Conservation (phyloP, 2,888 invertebrate species). For the Steromphala cineraria region DNA sequence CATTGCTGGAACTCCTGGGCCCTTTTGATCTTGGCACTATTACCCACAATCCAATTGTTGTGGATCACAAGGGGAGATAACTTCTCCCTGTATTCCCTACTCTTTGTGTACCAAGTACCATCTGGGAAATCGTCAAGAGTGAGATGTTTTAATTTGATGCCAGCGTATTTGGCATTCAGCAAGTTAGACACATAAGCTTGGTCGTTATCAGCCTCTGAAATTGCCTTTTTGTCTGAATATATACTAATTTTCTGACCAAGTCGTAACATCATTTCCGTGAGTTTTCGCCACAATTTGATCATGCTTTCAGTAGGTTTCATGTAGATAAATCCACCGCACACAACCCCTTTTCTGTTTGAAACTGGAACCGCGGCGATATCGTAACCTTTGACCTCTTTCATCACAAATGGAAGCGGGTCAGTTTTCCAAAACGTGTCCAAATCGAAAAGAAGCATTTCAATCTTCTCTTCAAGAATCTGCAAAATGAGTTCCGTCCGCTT, state of each 20-base stretch:
- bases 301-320: slow-evolving; percentile 47
- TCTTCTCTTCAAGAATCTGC: slow-evolving; percentile 38
- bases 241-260: slow-evolving; percentile 42
- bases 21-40: slow-evolving; percentile 46
- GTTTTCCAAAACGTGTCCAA: slow-evolving; percentile 58
- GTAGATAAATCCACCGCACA: slow-evolving; percentile 55
- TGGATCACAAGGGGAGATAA: slow-evolving; percentile 47
- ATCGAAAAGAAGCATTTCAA: slow-evolving; percentile 57
- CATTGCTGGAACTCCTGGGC: slow-evolving; percentile 60
- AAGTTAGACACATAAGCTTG: slow-evolving; percentile 46
- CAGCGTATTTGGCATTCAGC: slow-evolving; percentile 41
- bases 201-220: slow-evolving; percentile 55
- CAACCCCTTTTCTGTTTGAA: slow-evolving; percentile 27
- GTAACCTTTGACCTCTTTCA: slow-evolving; percentile 26
- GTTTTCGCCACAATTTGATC: slow-evolving; percentile 46
- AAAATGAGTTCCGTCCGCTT: slow-evolving; percentile 48
- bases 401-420: slow-evolving; percentile 50
- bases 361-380: slow-evolving; percentile 52
- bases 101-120: slow-evolving; percentile 56
- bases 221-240: slow-evolving; percentile 28
- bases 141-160: slow-evolving; percentile 42
- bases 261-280: slow-evolving; percentile 43
- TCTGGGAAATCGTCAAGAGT: slow-evolving; percentile 48
- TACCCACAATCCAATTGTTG: slow-evolving; percentile 60
- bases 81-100: slow-evolving; percentile 30